Base-by-base conservation (phyloP, 2,113 vertebrate species). In the Cisticola juncidis region DNA sequence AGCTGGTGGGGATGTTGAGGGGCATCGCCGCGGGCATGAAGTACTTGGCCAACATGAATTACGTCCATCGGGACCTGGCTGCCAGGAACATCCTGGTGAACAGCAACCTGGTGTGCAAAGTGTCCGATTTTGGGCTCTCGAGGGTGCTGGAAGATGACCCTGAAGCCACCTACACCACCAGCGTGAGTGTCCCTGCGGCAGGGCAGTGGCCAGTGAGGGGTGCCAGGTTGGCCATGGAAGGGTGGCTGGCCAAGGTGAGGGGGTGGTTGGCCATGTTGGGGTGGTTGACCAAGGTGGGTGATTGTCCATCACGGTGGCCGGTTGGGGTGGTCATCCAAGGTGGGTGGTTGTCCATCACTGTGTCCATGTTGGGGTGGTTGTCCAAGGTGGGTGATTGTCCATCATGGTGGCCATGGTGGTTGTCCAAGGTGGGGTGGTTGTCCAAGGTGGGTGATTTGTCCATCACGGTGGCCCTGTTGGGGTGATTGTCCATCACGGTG, bases 31-130 rank as follows among this genome's bases (percentile, higher is more conserved):
- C 99, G 0, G 99, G 99, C 78, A 99, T 99, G 99, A 99, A 99
- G 95, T 99, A 99, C 95, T 98, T 99, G 85, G 99, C 99, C 45
- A 99, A 98, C 97, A 99, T 99, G 99, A 99, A 98, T 89, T 99
- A 99, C 1, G 99, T 99, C 20, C 99, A 99, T 95, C 98, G 99
- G 1, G 99, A 99, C 95, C 97, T 99, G 72, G 99, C 99, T 0
- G 99, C 99, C 23, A 98, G 99, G 70, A 99, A 99, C 96, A 99
- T 99, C 96, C 98, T 99, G 4, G 99, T 99, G 79, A 99, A 99
- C 98, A 98, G 98, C 97, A 98, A 97, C 88, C 97, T 99, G 94
- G 99, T 99, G 88, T 99, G 99, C 97, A 99, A 99, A 74, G 99
- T 99, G 95, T 99, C 99, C 0, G 99, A 99, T 78, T 99, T 99